Evolutionary conservation across 2,797 vertebrate genomes (phyloP), one percentile per base, ranked within the genome.

Genomic region (Phalanger gymnotis): DNA sequence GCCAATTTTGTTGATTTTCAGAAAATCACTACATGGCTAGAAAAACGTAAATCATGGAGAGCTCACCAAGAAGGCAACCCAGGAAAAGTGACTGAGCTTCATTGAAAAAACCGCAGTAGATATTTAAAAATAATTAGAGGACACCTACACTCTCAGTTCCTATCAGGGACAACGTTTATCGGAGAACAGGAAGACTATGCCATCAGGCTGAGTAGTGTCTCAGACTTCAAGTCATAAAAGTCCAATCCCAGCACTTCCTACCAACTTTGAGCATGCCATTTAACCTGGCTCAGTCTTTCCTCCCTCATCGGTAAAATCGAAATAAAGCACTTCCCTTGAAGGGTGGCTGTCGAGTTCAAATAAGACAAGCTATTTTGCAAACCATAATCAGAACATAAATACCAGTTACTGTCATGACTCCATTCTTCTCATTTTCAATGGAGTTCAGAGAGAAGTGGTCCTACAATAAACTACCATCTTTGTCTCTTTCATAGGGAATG

Each of bases 1-100:
- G 95, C 94, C 96, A 91, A 91, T 95, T 97, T 61, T 81, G 56
- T 57, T 97, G 92, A 90, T 51, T 93, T 92, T 93, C 7, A n/a
- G 73, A 94, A 95, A 53, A 53, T 55, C 13, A 40, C 30, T 31
- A 53, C 25, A 91, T 93, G 94, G 53, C 58, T 93, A 54, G 93
- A 94, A 81, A 92, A 94, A 92, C 55, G 53, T 40, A 90, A 95
- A 95, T 40, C n/a, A 87, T 0, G 2, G 40, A 51, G 40, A 47
- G 73, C 73, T 47, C 10, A 87, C 14, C 61, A 93, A 95, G 22
- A 47, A 92, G 54, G 19, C 25, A 66, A 61, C 1, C 1, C 52
- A 58, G 95, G 31, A 95, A 95, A 92, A 22, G 9, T 87, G 22
- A 51, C 19, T 13, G 6, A 28, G 73, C 25, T 92, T 93, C 28